A percentile compares a stretch with the other conserved stretches of the same genome.
These are phyloP conservation scores for Plotosus lineatus DNA, from an alignment of 2,113 vertebrate species.

Conservation along the genomic window DNA sequence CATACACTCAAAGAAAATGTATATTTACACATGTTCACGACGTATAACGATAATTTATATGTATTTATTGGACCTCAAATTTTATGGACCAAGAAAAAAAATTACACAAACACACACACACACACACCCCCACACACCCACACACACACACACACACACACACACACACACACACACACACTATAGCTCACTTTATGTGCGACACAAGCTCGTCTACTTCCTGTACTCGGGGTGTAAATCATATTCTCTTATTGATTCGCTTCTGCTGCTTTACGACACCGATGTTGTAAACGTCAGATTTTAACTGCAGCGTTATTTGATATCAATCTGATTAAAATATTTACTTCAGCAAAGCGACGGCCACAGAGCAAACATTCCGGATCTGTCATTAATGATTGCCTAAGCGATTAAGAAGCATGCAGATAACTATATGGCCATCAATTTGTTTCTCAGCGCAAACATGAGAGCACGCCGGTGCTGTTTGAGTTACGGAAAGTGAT, in stretches of 20 bases:
- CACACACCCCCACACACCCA: conserved; percentile 18
- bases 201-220: conserved; percentile 57
- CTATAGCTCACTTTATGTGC: conserved; percentile 44
- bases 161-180: conserved; percentile 24
- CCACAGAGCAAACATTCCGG: conserved; percentile 62
- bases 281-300: conserved; percentile 79
- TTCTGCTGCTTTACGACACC: conserved; percentile 75
- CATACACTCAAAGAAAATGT: conserved; percentile 1
- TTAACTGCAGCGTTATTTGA: conserved; percentile 77
- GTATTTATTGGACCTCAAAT: conserved; percentile 14
- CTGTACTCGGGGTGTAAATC: conserved; percentile 70
- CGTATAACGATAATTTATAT: conserved; percentile 9
- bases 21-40: neutral
- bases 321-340: conserved; percentile 82
- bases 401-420: conserved; percentile 71
- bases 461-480: conserved; percentile 34
- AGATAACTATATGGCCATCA: conserved; percentile 69
- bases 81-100: neutral
- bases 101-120: conserved; percentile 10
- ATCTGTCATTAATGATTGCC: conserved; percentile 68
- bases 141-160: conserved; percentile 1
- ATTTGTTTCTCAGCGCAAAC: conserved; percentile 63
- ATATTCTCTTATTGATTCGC: conserved; percentile 74
- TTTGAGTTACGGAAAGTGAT: conserved; percentile 36
- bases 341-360: conserved; percentile 71